Base-by-base conservation (phyloP, 2,113 vertebrate species). In the Gobiocypris rarus region DNA sequence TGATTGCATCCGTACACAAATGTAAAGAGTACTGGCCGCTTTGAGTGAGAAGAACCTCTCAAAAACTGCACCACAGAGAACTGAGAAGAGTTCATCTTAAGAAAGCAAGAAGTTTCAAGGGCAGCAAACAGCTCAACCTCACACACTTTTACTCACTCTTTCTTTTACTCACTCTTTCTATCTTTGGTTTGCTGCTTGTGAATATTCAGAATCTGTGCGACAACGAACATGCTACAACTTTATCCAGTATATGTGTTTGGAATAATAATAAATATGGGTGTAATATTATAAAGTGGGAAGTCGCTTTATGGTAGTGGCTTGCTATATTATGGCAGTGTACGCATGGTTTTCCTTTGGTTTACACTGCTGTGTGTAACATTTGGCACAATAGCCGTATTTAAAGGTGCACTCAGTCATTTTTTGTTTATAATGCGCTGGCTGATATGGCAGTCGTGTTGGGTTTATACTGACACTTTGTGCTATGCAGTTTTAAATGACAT, bases 121-220 rank as follows among this genome's bases (percentile, higher is more conserved):
- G 43, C 3, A 11, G 43, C 13, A 52, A 24, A 50, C 69, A 11
- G 5, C 10, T 56, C 28, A 34, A 28, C 4, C 22, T 71, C 70
- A 22, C 45, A 48, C 45, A 48, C 45, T 48, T 13, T 48, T 48
- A 13, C 45, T 13, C 73, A 58, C 43, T 26, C 22, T 4, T 26
- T 45, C 28, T 58, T 13, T 48, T 48, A 13, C 45, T 13, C 73
- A 58, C 43, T 26, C 22, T 4, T 26, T 45, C 28, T 58, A 3
- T 63, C n/a, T 45, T 78, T 78, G 76, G 76, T 22, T 59, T 56
- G 28, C 56, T 22, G 52, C 75, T 26, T 17, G 22, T 26, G 10
- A 43, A 61, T 43, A 15, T 78, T 26, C 22, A 43, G 73, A 75
- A 43, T 19, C 15, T 4, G 17, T 22, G 74, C 5, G 26, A 31